Evolutionary conservation across 2,113 vertebrate genomes (phyloP), one percentile per base, ranked within the genome.

Genomic region (Chloropsis hardwickii): DNA sequence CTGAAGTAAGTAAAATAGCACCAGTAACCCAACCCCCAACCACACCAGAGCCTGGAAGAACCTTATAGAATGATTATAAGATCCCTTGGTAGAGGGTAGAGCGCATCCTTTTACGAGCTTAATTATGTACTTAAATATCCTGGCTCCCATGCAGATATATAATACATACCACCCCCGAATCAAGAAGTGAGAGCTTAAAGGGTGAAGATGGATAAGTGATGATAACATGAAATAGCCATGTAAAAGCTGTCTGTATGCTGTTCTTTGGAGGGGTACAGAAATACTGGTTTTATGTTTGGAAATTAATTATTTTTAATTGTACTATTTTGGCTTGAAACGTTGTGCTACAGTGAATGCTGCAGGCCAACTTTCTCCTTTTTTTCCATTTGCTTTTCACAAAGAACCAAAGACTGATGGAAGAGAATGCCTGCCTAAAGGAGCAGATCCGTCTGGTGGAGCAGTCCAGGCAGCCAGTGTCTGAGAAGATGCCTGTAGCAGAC

Each of bases 331-430:
- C 50, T 77, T 94, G 66, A 67, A 56, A 51, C 9, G n/a, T 79
- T 27, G 29, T 88, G 45, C 54, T 62, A 4, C 22, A 12, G 12
- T 72, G 33, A 24, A 21, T 61, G 33, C 57, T 90, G 39, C 72
- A 71, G 25, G 33, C 58, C 91, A 48, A 85, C 69, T 50, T 58
- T 35, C 21, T 18, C 25, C 23, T 29, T 78, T 88, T 37, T 76
- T 81, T 62, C 53, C 14, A 17, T 92, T 83, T 77, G 35, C 54
- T 83, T 83, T 73, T 81, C 47, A 45, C 44, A 16, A 93, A 98
- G 98, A 97, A 98, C 97, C 98, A 98, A 97, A 98, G 95, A 95
- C 94, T 97, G 79, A 69, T 89, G 79, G 98, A 98, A 56, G 98
- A 98, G 69, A 97, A 88, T 23, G 70, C 90, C 76, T 87, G 73